Evolutionary conservation across 2,113 vertebrate species (phyloP).

Genomic region (Corythaixoides concolor): DNA sequence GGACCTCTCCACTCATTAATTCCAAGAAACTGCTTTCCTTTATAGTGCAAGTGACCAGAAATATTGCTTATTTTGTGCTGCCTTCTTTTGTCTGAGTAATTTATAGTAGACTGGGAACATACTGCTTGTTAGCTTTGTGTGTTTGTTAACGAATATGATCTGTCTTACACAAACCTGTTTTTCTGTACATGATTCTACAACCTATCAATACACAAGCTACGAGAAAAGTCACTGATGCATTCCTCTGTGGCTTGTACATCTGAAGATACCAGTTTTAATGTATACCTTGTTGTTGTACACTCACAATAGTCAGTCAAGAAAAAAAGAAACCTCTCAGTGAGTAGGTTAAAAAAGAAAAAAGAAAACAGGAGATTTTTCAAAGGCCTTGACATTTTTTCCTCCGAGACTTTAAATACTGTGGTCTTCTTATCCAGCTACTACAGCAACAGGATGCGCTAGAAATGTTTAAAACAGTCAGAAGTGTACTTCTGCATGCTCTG

Average conservation of each 20-base stretch:
- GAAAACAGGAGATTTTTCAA: not conserved
- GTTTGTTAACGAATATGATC: not conserved
- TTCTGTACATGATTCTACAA: not conserved
- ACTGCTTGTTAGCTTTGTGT: not conserved
- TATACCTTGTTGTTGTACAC: not conserved
- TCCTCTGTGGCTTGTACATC: not conserved
- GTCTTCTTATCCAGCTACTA: constrained; percentile 1
- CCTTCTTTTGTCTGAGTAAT: constrained; percentile 39
- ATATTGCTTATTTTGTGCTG: constrained; percentile 7
- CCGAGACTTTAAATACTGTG: not conserved
- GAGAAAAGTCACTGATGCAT: not conserved
- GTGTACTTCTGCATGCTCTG: not conserved
- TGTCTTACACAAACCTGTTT: not conserved
- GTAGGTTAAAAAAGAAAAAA: not conserved
- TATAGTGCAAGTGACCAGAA: constrained; percentile 30
- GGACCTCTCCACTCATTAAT: not conserved
- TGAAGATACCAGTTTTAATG: not conserved
- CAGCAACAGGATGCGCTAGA: not conserved
- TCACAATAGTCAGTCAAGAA: not conserved
- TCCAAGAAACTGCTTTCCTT: constrained; percentile 25
- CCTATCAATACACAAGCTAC: not conserved
- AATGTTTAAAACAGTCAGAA: constrained; percentile 22
- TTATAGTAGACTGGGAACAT: not conserved
- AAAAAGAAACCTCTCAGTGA: not conserved
- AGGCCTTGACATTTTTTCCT: not conserved